A percentile compares a stretch with the other conserved stretches of the same genome.
Evolutionary conservation across 2,888 invertebrate species (phyloP).

Genomic region (Papilio gigon): DNA sequence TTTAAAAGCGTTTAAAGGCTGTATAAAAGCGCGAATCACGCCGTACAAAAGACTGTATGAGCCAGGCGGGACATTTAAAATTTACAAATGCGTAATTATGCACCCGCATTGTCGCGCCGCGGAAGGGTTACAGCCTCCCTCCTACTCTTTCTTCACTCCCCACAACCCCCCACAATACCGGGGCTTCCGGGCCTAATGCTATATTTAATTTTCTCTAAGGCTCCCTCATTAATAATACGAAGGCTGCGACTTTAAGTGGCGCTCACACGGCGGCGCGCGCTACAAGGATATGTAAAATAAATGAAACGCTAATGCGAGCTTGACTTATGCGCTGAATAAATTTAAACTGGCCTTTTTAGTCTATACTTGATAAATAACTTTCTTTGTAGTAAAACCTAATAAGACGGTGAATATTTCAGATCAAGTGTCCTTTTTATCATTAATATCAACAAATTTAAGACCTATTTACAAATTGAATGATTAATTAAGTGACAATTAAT

Average conservation of each 20-base stretch:
- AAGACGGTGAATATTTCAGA: neutral
- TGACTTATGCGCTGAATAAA: slow-evolving; percentile 33
- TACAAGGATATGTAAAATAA: slow-evolving; percentile 61
- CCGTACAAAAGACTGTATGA: slow-evolving; percentile 79
- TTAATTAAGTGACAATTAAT: too few species aligned
- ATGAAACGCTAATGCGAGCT: slow-evolving; percentile 44
- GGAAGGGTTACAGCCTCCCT: slow-evolving; percentile 68
- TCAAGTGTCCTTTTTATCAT: neutral
- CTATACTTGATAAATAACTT: neutral
- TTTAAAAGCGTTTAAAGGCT: slow-evolving; percentile 70
- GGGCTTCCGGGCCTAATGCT: slow-evolving; percentile 82
- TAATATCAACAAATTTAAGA: too few species aligned
- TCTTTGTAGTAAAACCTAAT: neutral
- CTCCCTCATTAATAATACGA: slow-evolving; percentile 82
- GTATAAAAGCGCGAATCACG: slow-evolving; percentile 78
- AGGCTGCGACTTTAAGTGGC: slow-evolving; percentile 81
- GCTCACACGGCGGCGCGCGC: slow-evolving; percentile 74
- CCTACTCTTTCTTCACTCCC: slow-evolving; percentile 51
- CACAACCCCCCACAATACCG: slow-evolving; percentile 63
- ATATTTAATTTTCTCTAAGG: slow-evolving; percentile 83
- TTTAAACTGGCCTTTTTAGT: slow-evolving; percentile 33
- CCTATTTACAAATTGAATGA: too few species aligned
- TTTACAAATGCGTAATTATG: slow-evolving; percentile 83
- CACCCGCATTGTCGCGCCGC: slow-evolving; percentile 80
- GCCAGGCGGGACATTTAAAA: slow-evolving; percentile 81